A percentile compares a stretch with the other conserved stretches of the same genome.
Evolutionary conservation across 2,113 vertebrate species (phyloP).

Genomic region (Tricholaema leucomelas): DNA sequence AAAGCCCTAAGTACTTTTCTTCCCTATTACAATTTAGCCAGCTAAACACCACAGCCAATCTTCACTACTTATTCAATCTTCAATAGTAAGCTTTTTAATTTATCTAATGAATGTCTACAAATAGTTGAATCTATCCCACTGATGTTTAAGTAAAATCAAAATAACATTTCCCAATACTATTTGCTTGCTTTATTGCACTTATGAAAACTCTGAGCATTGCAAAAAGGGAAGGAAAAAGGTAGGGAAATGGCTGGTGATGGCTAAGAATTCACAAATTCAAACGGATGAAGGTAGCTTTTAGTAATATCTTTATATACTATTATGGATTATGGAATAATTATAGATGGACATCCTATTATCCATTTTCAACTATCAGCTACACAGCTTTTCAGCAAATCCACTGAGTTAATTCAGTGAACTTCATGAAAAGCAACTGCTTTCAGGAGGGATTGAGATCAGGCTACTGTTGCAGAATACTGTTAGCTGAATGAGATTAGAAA

Average conservation of each 20-base stretch:
- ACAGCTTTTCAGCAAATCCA: not conserved
- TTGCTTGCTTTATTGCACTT: not conserved
- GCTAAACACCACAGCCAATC: not conserved
- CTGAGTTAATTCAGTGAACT: conserved; percentile 4
- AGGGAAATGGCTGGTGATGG: not conserved
- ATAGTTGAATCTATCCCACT: not conserved
- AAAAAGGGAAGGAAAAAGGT: not conserved
- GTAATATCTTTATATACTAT: not conserved
- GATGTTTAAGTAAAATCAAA: not conserved
- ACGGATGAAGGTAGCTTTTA: not conserved
- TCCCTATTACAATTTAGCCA: conserved; percentile 7
- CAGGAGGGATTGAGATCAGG: not conserved
- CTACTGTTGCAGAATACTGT: not conserved
- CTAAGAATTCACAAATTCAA: not conserved
- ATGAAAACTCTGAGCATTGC: not conserved
- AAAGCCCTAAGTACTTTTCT: not conserved
- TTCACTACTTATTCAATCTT: not conserved
- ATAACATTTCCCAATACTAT: not conserved
- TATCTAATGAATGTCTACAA: not conserved
- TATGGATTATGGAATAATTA: not conserved
- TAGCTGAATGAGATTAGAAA: not conserved
- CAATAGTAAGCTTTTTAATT: not conserved
- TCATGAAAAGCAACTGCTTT: not conserved
- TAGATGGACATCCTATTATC: not conserved
- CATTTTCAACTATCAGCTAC: not conserved